A percentile compares a stretch with the other conserved stretches of the same genome.
Evolutionary conservation across 2,797 vertebrate genomes (phyloP).

Genomic region (Dicrostonyx torquatus): DNA sequence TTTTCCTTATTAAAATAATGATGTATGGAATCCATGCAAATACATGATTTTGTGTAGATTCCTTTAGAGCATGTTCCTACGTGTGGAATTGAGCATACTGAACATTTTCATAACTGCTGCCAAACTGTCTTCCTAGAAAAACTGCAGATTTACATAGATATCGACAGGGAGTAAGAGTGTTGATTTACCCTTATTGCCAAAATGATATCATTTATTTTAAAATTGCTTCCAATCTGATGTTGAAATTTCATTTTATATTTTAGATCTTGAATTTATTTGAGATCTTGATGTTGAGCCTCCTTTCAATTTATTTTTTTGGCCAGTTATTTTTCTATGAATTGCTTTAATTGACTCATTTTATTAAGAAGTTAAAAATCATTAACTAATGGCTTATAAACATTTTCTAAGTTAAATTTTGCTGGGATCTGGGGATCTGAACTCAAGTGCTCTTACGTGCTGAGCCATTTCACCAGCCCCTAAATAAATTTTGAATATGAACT

Average conservation of each 20-base stretch:
- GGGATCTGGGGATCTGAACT: not conserved
- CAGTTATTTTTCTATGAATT: slow-evolving; percentile 53
- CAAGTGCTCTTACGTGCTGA: not conserved
- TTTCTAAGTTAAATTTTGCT: slow-evolving; percentile 47
- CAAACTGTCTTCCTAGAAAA: slow-evolving; percentile 53
- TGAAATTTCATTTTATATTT: slow-evolving; percentile 39
- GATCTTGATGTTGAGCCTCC: not conserved
- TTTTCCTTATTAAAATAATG: slow-evolving; percentile 40
- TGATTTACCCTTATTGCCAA: slow-evolving; percentile 55
- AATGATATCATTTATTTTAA: slow-evolving; percentile 40
- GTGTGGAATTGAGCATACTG: slow-evolving; percentile 10
- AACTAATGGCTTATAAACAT: slow-evolving; percentile 21
- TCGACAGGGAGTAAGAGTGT: not conserved
- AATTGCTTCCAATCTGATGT: not conserved
- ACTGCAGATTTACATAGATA: slow-evolving; percentile 12
- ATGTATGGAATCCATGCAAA: not conserved
- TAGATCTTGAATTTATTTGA: slow-evolving; percentile 17
- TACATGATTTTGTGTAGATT: not conserved
- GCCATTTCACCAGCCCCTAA: not conserved
- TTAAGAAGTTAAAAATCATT: not conserved
- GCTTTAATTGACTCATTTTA: slow-evolving; percentile 42
- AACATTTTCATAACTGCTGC: slow-evolving; percentile 44
- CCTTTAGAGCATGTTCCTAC: slow-evolving; percentile 34
- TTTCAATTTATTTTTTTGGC: not conserved
- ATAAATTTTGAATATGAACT: not conserved